Percentiles rank a stretch among this genome's conserved stretches.
Conservation (phyloP, 2,797 vertebrate genomes). For the Anguilla megastoma region DNA sequence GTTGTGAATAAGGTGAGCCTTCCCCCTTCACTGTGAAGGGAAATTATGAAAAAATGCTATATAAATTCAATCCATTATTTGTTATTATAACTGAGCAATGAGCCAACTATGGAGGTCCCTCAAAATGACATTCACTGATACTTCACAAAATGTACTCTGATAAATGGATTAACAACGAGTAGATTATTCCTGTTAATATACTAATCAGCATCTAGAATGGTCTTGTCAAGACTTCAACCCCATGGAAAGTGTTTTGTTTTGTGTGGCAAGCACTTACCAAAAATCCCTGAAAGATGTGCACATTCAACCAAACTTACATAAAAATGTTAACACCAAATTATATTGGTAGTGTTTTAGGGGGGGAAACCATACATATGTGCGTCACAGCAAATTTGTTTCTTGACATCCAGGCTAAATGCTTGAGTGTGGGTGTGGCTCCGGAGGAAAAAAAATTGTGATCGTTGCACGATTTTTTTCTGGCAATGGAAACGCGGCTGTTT, state of each 20-base stretch:
- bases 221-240: neutral
- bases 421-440: slow-evolving; percentile 58
- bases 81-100: neutral
- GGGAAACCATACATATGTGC: neutral
- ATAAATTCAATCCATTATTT: no score
- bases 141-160: neutral
- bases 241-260: neutral
- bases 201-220: neutral
- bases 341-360: neutral
- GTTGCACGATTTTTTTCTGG: slow-evolving; percentile 56
- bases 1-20: neutral
- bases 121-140: neutral
- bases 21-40: no score
- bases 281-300: neutral
- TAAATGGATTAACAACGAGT: neutral
- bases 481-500: slow-evolving; percentile 64
- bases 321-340: neutral
- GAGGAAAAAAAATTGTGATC: slow-evolving; percentile 69
- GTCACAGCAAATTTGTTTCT: neutral
- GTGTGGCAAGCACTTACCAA: neutral
- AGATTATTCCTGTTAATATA: neutral
- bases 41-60: no score
- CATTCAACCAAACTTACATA: neutral
- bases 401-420: slow-evolving; percentile 56
- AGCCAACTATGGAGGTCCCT: neutral